Percentiles rank a stretch among this genome's conserved stretches.
Conservation (phyloP, 2,113 vertebrate genomes). For the Corythoichthys haematopterus region DNA sequence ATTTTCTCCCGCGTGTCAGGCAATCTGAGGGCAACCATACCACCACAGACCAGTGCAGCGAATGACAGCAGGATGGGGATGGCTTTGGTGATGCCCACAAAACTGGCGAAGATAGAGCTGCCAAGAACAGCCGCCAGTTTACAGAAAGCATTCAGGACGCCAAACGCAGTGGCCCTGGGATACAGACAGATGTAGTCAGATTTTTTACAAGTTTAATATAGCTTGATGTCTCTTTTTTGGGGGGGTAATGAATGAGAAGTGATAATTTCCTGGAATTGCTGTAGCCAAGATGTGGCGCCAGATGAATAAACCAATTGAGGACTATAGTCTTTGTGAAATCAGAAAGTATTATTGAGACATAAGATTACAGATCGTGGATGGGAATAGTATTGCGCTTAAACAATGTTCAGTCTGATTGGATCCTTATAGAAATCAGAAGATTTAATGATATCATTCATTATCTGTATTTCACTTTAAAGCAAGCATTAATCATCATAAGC, state of each 20-base stretch:
- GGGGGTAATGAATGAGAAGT: neutral
- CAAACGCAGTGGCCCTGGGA: slow-evolving; percentile 88
- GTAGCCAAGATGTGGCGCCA: neutral
- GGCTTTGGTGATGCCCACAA: slow-evolving; percentile 86
- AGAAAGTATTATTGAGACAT: no score
- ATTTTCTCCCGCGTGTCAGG: slow-evolving; percentile 94
- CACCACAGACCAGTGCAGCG: slow-evolving; percentile 82
- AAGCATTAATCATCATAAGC: no score
- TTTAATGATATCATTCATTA: no score
- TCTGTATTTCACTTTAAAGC: no score
- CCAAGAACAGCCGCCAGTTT: slow-evolving; percentile 90
- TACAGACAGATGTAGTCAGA: slow-evolving; percentile 24
- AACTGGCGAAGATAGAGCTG: slow-evolving; percentile 90
- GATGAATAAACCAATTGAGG: no score
- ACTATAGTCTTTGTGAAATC: no score
- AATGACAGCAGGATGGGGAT: slow-evolving; percentile 91
- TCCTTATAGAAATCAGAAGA: no score
- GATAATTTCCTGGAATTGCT: neutral
- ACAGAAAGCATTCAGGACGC: slow-evolving; percentile 88
- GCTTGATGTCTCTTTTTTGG: neutral
- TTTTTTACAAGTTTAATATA: neutral
- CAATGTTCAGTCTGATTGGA: no score
- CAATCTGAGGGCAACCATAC: slow-evolving; percentile 83
- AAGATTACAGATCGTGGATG: no score
- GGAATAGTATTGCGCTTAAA: no score